Base-by-base conservation (phyloP, 2,797 vertebrate genomes). In the Sebastes goodei region DNA sequence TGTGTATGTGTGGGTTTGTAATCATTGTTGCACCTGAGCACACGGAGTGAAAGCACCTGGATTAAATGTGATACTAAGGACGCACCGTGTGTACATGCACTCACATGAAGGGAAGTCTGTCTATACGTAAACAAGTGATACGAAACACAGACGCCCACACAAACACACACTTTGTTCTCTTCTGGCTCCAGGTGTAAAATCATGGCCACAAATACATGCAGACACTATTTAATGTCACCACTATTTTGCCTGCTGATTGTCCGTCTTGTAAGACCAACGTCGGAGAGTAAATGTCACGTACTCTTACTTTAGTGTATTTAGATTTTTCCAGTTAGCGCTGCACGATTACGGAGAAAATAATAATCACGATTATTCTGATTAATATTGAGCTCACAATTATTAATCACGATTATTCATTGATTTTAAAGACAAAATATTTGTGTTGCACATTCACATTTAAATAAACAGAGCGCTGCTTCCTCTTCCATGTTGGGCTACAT, bases 21-120 rank as follows among this genome's bases (percentile, higher is more conserved):
- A 72, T 52, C 38, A 78, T 69, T 79, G 60, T 78, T 71, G 78
- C 84, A 86, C 78, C 82, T 87, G 82, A 85, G 79, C 83, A 78
- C 71, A 64, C 53, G 10, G 64, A 87, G 65, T 35, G 67, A 76
- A 70, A 79, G 75, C 82, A 78, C 78, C 84, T 89, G 86, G 85
- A 91, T 88, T 77, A 80, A 72, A 82, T 62, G 42, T 62, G 80
- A 86, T 70, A 80, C 25, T 81, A 27, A 78, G 59, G 55, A 84
- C 59, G 59, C 61, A 64, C 64, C n/a, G 49, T 2, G 5, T 30
- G 23, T 38, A 6, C 27, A 76, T 15, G 55, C 35, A 66, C 29
- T 72, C 14, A 78, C 55, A 75, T 68, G 78, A 72, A 74, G 12
- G 11, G 20, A 74, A 10, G 14, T 56, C 32, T 65, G 32, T 32